Evolutionary conservation across 2,113 vertebrate genomes (phyloP), one percentile per base, ranked within the genome.

Genomic region (Pampusana beccarii): DNA sequence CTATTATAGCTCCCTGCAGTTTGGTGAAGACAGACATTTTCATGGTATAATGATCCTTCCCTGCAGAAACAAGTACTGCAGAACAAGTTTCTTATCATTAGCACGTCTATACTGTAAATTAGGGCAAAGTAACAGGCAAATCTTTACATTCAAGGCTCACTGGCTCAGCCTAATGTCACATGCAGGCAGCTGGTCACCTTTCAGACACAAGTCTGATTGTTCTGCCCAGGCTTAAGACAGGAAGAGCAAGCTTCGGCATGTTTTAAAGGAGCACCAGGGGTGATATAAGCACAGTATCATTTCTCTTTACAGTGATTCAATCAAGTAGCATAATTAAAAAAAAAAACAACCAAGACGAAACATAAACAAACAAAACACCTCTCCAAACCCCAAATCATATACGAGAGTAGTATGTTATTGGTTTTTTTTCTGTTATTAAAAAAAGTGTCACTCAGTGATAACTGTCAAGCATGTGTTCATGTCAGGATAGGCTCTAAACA

Each of bases 21-120:
- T 65, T 78, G 51, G 24, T 83, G n/a, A 92, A 70, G 10, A 88
- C 8, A 51, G 64, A 48, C 3, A 1, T 85, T 82, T 62, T 38
- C 67, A 69, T 9, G 44, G 44, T 53, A 53, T 78, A 81, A 14
- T 19, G 40, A 89, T 51, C 21, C 23, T 77, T 54, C 19, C 15
- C 66, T 57, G 24, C 25, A 83, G 56, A 86, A 36, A 56, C 5
- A 50, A 40, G 16, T 10, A 2, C 29, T 78, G 16, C 6, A 71
- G 46, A 44, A 33, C 5, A 73, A 15, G 14, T 23, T 5, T 48
- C 11, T 46, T 25, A 8, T 8, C 0, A 0, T 16, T 33, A 50
- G 3, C 31, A 28, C 8, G 8, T 16, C 67, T 44, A 8, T 5
- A 5, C 18, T 20, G 65, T 71, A 53, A 80, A 61, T 69, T 48